These are phyloP conservation scores for Astyanax mexicanus DNA, from an alignment of 2,797 vertebrate genomes.

Conservation along the genomic window DNA sequence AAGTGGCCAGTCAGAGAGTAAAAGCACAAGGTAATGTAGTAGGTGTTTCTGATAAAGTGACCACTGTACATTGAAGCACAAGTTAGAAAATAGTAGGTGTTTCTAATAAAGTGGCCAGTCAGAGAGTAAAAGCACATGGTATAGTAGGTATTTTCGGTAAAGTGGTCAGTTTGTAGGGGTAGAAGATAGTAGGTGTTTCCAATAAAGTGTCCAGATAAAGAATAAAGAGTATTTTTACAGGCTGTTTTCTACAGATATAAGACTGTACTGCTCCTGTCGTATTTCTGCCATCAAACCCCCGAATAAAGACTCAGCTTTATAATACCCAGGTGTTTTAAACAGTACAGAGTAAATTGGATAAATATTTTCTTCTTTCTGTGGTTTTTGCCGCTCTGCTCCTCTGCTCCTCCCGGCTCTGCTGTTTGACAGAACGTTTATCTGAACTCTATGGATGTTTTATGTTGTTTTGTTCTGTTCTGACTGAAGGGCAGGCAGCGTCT, in stretches of 20 bases:
- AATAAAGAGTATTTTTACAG: neutral
- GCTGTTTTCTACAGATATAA: neutral
- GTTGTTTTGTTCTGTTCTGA: neutral
- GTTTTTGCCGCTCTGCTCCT: neutral
- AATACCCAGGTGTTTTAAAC: neutral
- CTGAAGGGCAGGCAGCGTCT: slow-evolving; percentile 7
- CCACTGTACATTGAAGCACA: no score
- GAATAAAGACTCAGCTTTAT: neutral
- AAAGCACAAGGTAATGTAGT: no score
- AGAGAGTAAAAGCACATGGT: no score
- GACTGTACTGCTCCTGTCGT: neutral
- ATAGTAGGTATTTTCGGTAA: no score
- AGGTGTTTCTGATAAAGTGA: no score
- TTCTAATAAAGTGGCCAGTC: no score
- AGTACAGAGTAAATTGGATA: neutral
- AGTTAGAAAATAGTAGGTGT: no score
- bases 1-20: no score
- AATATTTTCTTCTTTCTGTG: neutral
- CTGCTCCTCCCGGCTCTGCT: neutral
- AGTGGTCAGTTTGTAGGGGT: no score
- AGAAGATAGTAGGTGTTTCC: no score
- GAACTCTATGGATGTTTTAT: neutral
- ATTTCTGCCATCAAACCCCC: neutral
- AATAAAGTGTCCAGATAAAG: no score
- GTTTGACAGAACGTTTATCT: slow-evolving; percentile 15